phyloP scores from a whole-genome alignment of 1,140 invertebrate species.

The Globodera ellingtonae region DNA sequence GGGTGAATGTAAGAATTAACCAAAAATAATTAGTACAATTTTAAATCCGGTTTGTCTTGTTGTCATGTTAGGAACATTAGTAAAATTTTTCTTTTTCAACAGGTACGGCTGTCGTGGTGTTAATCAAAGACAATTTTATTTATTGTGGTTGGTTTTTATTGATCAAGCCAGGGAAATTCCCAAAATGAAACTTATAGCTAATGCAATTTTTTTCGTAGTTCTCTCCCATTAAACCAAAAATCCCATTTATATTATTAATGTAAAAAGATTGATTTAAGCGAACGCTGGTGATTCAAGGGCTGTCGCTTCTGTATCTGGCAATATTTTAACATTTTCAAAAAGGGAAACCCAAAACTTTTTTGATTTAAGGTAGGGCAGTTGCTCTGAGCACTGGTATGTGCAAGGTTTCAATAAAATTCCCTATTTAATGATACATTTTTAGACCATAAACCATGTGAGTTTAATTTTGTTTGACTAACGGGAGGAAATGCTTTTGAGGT shows the following conservation, averaged over 20 bases:
- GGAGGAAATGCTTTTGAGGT: constrained; percentile 64
- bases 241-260: too few species aligned
- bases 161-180: too few species aligned
- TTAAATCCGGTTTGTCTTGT: too few species aligned
- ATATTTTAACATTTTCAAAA: background rate
- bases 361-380: constrained; percentile 66
- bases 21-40: too few species aligned
- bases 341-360: background rate
- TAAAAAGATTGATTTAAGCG: constrained; percentile 66
- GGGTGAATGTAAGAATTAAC: background rate
- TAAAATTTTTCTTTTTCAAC: background rate
- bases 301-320: constrained; percentile 71
- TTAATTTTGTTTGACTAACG: background rate
- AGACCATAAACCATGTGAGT: constrained; percentile 71
- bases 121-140: constrained; percentile 72
- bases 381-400: constrained; percentile 74
- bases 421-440: background rate
- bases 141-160: constrained; percentile 55
- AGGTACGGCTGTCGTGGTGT: constrained; percentile 80
- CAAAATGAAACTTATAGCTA: too few species aligned
- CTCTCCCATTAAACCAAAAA: too few species aligned
- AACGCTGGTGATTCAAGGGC: constrained; percentile 95
- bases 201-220: too few species aligned
- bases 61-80: background rate
- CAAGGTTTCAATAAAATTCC: background rate